Base-by-base conservation (phyloP, 2,113 vertebrate species). In the Butorides virescens region DNA sequence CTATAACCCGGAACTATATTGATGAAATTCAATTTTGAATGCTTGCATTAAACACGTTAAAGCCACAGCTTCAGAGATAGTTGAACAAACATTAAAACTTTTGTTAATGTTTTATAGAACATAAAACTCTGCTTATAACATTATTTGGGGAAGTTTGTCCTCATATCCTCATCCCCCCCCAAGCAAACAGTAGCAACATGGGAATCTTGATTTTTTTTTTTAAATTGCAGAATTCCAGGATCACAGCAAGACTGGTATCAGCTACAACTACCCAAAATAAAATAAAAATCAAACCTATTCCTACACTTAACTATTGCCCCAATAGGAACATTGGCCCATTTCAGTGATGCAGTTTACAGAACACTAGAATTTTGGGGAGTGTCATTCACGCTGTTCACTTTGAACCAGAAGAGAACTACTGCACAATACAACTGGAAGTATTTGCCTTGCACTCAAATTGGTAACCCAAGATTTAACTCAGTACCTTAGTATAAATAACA, bases 231-330 rank as follows among this genome's bases (percentile, higher is more conserved):
- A 80, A 65, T 46, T 85, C 17, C 15, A 84, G n/a, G 30, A 63
- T 47, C 30, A 65, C 71, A 55, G 37, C 37, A 68, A 52, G 65
- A 34, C 22, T 56, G 42, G 12, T 36, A 75, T 14, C 22, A 59
- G n/a, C 23, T 26, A n/a, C 1, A 3, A 36, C 55, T 25, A 32
- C 9, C 3, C 17, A 29, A 90, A 76, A 27, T 5, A 55, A 61
- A 50, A 26, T 2, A 32, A 55, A 71, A 58, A 52, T 20, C 68
- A 34, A 47, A 7, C 13, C 26, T 58, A 34, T 16, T 78, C 12
- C 39, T 37, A 1, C 5, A 12, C 39, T 16, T 22, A 86, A 12
- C 26, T 29, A 37, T 13, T 5, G 2, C 11, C 17, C 9, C 1
- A 37, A 13, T 4, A 18, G 2, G 8, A 65, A 37, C 62, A 71